Evolutionary conservation across 2,888 invertebrate species (phyloP).

Genomic region (Leucoptera coffeella): DNA sequence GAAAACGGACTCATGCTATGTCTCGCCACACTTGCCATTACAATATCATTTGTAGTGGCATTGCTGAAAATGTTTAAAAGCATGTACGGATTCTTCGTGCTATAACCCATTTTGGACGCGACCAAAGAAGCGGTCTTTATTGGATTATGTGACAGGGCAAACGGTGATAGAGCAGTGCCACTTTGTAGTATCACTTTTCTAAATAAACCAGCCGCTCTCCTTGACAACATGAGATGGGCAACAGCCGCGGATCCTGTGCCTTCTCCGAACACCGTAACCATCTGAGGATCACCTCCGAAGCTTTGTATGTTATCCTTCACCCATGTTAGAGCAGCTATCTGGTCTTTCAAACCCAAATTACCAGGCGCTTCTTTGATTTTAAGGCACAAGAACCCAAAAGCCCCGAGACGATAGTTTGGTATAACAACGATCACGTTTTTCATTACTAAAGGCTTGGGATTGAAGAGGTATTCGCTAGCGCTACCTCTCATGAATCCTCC

Average conservation of each 20-base stretch:
- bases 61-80: constrained; percentile 7
- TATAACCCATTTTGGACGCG: constrained; percentile 7
- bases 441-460: constrained; percentile 6
- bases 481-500: constrained; percentile 6
- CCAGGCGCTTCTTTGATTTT: constrained; percentile 8
- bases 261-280: constrained; percentile 8
- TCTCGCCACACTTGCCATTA: constrained; percentile 6
- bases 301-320: constrained; percentile 6
- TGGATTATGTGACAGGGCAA: constrained; percentile 6
- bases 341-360: constrained; percentile 8
- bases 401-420: constrained; percentile 7
- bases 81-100: constrained; percentile 8
- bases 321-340: constrained; percentile 8
- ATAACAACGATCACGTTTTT: constrained; percentile 8
- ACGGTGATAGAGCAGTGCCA: constrained; percentile 7
- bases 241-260: constrained; percentile 8
- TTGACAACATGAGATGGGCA: constrained; percentile 7
- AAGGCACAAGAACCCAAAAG: constrained; percentile 8
- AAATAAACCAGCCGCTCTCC: constrained; percentile 7
- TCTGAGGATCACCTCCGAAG: constrained; percentile 8
- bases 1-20: constrained; percentile 1
- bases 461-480: constrained; percentile 6
- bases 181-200: constrained; percentile 8
- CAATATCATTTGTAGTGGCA: constrained; percentile 5
- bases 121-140: constrained; percentile 7